Evolutionary conservation across 2,797 vertebrate species (phyloP).

Genomic region (Anguilla marmorata): DNA sequence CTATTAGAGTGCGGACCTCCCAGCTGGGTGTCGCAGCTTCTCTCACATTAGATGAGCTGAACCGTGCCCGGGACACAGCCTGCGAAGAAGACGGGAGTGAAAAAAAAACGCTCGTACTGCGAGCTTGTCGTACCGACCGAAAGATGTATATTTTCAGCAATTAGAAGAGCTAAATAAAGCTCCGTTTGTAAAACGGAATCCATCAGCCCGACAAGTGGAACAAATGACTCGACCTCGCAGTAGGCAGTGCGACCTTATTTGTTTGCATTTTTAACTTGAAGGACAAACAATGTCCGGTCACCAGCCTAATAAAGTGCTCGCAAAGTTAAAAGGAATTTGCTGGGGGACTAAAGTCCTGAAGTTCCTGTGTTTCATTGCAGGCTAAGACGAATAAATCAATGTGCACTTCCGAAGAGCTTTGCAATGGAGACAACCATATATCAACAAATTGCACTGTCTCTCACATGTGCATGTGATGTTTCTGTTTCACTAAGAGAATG

Average conservation of each 20-base stretch:
- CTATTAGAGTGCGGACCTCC: conserved; percentile 68
- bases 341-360: conserved; percentile 7
- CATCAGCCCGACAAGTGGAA: conserved; percentile 79
- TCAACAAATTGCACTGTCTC: not conserved
- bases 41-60: conserved; percentile 60
- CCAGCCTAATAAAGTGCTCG: conserved; percentile 55
- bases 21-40: conserved; percentile 66
- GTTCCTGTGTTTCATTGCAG: not conserved
- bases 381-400: not conserved
- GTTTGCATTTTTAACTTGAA: conserved; percentile 71
- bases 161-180: conserved; percentile 75
- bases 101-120: conserved; percentile 1
- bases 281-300: conserved; percentile 62
- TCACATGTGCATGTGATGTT: not conserved
- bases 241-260: conserved; percentile 64
- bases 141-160: conserved; percentile 59
- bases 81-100: conserved; percentile 47
- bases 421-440: not conserved
- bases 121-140: conserved; percentile 51
- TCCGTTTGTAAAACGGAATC: conserved; percentile 71
- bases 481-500: not conserved
- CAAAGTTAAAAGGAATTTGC: conserved; percentile 46
- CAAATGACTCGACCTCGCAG: conserved; percentile 70
- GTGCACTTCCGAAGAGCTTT: not conserved
- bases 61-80: conserved; percentile 60